A percentile compares a stretch with the other conserved stretches of the same genome.
phyloP scores from a whole-genome alignment of 1,140 invertebrate genomes.

The Saccostrea glomerata region DNA sequence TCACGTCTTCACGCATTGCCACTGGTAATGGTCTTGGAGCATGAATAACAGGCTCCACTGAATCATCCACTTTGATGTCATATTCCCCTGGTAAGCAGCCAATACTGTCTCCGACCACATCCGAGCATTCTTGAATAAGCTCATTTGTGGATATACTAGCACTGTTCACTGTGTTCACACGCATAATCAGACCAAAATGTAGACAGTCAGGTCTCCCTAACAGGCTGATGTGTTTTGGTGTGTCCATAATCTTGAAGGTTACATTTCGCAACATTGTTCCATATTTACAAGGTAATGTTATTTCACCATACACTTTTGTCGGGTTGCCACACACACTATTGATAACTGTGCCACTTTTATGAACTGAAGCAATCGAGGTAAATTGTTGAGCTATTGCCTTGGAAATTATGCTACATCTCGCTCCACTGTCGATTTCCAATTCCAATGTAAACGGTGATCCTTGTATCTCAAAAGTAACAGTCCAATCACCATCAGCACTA shows the following conservation, averaged over 20 bases:
- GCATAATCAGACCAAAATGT: conserved; percentile 40
- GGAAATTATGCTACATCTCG: conserved; percentile 45
- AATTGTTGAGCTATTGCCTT: conserved; percentile 38
- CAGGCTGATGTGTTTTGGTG: neutral
- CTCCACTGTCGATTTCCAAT: conserved; percentile 61
- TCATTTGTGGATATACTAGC: conserved; percentile 77
- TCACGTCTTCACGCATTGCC: conserved; percentile 53
- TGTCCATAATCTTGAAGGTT: conserved; percentile 50
- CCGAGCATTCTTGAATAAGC: conserved; percentile 48
- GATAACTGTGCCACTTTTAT: conserved; percentile 12
- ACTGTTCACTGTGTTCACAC: conserved; percentile 71
- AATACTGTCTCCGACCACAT: conserved; percentile 53
- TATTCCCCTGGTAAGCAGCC: conserved; percentile 57
- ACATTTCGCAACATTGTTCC: conserved; percentile 6
- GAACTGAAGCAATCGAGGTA: neutral
- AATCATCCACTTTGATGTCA: conserved; percentile 66
- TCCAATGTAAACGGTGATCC: neutral
- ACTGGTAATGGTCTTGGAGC: conserved; percentile 68
- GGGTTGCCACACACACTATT: conserved; percentile 45
- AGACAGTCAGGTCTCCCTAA: conserved; percentile 36
- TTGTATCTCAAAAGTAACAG: conserved; percentile 22
- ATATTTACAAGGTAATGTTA: conserved; percentile 45
- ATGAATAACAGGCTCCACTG: conserved; percentile 61
- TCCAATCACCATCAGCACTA: conserved; percentile 25
- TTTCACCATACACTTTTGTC: conserved; percentile 41